phyloP scores from a whole-genome alignment of 2,888 invertebrate genomes.

The Epistrophe eligans region DNA sequence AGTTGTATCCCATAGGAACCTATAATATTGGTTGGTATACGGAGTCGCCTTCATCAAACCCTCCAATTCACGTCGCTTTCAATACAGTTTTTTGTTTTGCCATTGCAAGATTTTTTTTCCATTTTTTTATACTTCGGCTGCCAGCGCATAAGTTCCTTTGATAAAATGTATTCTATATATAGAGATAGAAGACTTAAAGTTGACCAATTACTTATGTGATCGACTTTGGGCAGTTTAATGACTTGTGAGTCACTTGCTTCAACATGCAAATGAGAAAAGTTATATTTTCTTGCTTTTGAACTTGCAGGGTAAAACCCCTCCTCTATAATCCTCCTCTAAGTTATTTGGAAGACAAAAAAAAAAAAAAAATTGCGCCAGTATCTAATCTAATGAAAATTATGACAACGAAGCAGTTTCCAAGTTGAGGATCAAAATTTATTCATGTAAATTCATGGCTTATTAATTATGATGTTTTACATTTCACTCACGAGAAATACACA shows the following conservation, averaged over 20 bases:
- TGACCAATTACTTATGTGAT: slow-evolving; percentile 72
- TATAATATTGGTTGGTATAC: background rate
- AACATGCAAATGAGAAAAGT: slow-evolving; percentile 68
- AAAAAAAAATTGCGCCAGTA: slow-evolving; percentile 2
- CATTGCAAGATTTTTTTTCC: slow-evolving; percentile 3
- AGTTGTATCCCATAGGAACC: slow-evolving; percentile 48
- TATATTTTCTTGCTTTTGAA: slow-evolving; percentile 8
- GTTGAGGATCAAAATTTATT: slow-evolving; percentile 70
- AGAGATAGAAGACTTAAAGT: slow-evolving; percentile 58
- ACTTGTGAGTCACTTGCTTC: slow-evolving; percentile 58
- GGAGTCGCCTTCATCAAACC: slow-evolving; percentile 17
- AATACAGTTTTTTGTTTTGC: background rate
- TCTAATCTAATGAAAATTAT: slow-evolving; percentile 24
- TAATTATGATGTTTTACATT: slow-evolving; percentile 74
- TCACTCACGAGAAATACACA: slow-evolving; percentile 40
- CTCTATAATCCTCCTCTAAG: background rate
- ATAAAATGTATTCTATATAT: slow-evolving; percentile 43
- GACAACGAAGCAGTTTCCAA: slow-evolving; percentile 63
- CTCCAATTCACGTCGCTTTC: slow-evolving; percentile 45
- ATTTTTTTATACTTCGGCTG: background rate
- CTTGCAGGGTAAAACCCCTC: background rate
- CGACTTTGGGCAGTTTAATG: slow-evolving; percentile 66
- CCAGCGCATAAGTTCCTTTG: slow-evolving; percentile 32
- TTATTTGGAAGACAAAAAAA: background rate
- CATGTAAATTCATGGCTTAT: slow-evolving; percentile 75